Base-by-base conservation (phyloP, 2,888 invertebrate genomes). In the Caenorhabditis zanzibari region DNA sequence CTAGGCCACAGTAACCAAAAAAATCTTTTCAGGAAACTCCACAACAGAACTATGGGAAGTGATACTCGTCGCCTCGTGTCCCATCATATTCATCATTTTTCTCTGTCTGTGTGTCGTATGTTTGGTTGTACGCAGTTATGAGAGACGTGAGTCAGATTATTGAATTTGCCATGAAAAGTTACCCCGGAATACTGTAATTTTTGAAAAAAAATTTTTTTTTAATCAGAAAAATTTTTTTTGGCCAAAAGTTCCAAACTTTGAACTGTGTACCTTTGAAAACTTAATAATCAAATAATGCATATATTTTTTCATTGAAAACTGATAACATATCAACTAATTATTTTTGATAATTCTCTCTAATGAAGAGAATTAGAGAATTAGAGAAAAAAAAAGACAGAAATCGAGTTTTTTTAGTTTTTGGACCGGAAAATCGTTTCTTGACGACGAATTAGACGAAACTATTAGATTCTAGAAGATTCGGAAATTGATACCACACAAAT, bases 31-130 rank as follows among this genome's bases (percentile, higher is more conserved):
- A 79, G 79, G 79, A 63, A 79, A 71, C 49, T 5, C 64, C 6
- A 81, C 75, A 5, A 84, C 80, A 32, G 80, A 84, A 32, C 68
- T 84, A 14, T 84, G 84, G 84, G 84, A 84, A 58, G 84, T 84
- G 71, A 75, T 84, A n/a, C 49, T 84, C 2, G 84, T 84, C 16
- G 84, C 84, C 38, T 80, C 84, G 22, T 84, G 84, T 22, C 84
- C 84, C 0, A 81, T 84, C 59, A 72, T 84, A 49, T 84, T 84
- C 61, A 84, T 84, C 47, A 66, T 84, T 72, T 84, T 84, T 32
- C 61, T 84, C 9, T 84, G 84, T 28, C 56, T 84, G 7, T 84
- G 84, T 41, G 84, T 84, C 47, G 76, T 81, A 35, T 84, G 84
- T 74, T 54, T 84, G 14, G 76, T 84, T 35, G 75, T 84, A 6